Base-by-base conservation (phyloP, 2,888 invertebrate species). In the Drosophila eohydei region DNA sequence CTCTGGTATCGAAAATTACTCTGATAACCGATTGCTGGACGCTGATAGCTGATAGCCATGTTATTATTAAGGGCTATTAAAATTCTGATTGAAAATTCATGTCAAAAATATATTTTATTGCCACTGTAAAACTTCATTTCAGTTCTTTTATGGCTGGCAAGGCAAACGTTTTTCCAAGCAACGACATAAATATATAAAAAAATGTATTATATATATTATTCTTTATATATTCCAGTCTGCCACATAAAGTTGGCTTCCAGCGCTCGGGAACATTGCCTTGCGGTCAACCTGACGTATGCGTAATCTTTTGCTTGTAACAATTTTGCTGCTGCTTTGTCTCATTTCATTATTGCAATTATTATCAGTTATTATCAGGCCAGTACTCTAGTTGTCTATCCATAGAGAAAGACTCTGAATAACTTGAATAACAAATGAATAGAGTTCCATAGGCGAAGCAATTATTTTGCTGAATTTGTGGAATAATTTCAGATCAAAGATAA, bases 81-180 rank as follows among this genome's bases (percentile, higher is more conserved):
- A 92, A 92, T 92, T 92, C 92, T 92, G 92, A 92, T 92, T 92
- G 92, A 92, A 92, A 92, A 91, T 91, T 89, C 85, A 81, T 91
- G 91, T 91, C 91, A 91, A 91, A 91, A 89, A 87, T 86, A 89
- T 90, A 81, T 89, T 91, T 91, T 92, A 91, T 90, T 78, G 71
- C 63, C 64, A 58, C 83, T 83, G 76, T 89, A 89, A 90, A 91
- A 81, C 67, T 74, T 80, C 82, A 85, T 79, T 86, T 89, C 64
- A 73, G 60, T 3, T 75, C 84, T 78, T 89, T 81, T 83, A 83
- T 74, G 5, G 48, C 48, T 2, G 48, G 5, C 38, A n/a, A 38
- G 16, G n/a, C n/a, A n/a, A 48, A 48, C 28, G 46, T 30, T 30
- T n/a, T n/a, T 26, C 51, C 36, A 51, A 4, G 16, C 32, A 34